A percentile compares a stretch with the other conserved stretches of the same genome.
Evolutionary conservation across 2,888 invertebrate species (phyloP).

Genomic region (Pachliopta kotzebuea): DNA sequence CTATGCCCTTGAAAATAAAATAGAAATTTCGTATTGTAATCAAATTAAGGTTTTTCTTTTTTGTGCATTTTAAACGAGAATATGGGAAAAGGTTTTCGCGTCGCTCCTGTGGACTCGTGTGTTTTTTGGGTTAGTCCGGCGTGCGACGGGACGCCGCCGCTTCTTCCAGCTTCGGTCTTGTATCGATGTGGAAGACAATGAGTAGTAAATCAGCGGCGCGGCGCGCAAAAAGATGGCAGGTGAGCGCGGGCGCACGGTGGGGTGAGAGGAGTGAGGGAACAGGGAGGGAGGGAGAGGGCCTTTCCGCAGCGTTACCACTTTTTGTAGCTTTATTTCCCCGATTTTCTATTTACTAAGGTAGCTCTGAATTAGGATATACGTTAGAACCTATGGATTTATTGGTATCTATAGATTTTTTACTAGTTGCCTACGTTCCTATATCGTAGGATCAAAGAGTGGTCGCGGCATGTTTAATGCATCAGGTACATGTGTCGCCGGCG

Average conservation of each 20-base stretch:
- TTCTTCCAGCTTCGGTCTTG: slow-evolving; percentile 31
- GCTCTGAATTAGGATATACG: too few relatives aligned
- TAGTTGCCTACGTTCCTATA: too few relatives aligned
- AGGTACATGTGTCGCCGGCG: slow-evolving; percentile 27
- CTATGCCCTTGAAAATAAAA: too few relatives aligned
- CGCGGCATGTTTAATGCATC: slow-evolving; percentile 14
- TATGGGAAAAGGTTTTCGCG: slow-evolving; percentile 12
- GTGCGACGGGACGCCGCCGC: slow-evolving; percentile 26
- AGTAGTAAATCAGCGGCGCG: slow-evolving; percentile 41
- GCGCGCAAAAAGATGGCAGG: slow-evolving; percentile 26
- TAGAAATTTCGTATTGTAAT: too few relatives aligned
- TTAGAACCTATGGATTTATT: too few relatives aligned
- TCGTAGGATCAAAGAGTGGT: slow-evolving; percentile 3
- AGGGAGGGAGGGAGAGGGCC: slow-evolving; percentile 4
- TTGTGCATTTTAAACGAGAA: background rate
- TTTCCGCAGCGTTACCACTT: slow-evolving; percentile 5
- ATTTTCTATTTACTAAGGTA: background rate
- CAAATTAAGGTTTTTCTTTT: background rate
- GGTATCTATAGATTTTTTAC: too few relatives aligned
- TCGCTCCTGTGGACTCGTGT: slow-evolving; percentile 5
- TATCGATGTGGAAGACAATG: slow-evolving; percentile 38
- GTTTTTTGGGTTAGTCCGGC: slow-evolving; percentile 22
- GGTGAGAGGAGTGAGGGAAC: slow-evolving; percentile 15
- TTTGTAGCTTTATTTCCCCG: slow-evolving; percentile 15
- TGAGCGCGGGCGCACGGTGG: slow-evolving; percentile 4